Evolutionary conservation across 53 echinoderm and acorn worm genomes (phyloP).

Genomic region (Apostichopus leukothele): DNA sequence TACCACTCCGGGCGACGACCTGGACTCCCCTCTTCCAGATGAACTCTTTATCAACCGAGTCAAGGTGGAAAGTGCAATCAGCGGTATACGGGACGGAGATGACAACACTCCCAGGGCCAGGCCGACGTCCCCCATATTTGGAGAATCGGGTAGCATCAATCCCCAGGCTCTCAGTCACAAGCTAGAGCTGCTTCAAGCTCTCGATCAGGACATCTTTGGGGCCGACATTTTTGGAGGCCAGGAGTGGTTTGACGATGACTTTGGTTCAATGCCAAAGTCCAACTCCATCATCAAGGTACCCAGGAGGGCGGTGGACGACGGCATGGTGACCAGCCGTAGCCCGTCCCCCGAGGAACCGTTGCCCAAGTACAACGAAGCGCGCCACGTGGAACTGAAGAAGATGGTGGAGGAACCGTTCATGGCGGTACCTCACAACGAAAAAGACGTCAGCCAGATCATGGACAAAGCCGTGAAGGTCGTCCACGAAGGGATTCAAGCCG

Average conservation of each 20-base stretch:
- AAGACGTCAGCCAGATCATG: conserved; percentile 67
- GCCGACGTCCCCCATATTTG: conserved; percentile 86
- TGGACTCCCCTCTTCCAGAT: conserved; percentile 64
- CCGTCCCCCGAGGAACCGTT: conserved; percentile 48
- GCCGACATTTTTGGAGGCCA: conserved; percentile 91
- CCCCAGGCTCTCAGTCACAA: conserved; percentile 84
- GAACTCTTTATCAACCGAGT: conserved; percentile 85
- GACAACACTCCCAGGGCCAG: conserved; percentile 79
- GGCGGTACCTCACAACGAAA: conserved; percentile 92
- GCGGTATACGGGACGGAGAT: conserved; percentile 57
- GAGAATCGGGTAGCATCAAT: conserved; percentile 85
- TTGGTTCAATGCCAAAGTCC: conserved; percentile 91
- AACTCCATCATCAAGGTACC: conserved; percentile 93
- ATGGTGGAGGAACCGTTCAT: conserved; percentile 87
- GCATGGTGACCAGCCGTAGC: conserved; percentile 11
- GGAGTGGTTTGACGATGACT: conserved; percentile 98
- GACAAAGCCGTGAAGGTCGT: conserved; percentile 72
- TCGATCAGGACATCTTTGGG: conserved; percentile 74
- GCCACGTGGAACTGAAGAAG: conserved; percentile 75
- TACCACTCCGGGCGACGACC: conserved; percentile 56
- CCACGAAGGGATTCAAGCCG: conserved; percentile 59
- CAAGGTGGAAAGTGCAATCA: conserved; percentile 66
- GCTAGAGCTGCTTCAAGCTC: conserved; percentile 73
- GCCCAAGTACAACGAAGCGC: conserved; percentile 54
- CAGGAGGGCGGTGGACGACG: conserved; percentile 59